These are phyloP conservation scores for Marmota flaviventris DNA, from an alignment of 2,113 vertebrate genomes.

Conservation along the genomic window DNA sequence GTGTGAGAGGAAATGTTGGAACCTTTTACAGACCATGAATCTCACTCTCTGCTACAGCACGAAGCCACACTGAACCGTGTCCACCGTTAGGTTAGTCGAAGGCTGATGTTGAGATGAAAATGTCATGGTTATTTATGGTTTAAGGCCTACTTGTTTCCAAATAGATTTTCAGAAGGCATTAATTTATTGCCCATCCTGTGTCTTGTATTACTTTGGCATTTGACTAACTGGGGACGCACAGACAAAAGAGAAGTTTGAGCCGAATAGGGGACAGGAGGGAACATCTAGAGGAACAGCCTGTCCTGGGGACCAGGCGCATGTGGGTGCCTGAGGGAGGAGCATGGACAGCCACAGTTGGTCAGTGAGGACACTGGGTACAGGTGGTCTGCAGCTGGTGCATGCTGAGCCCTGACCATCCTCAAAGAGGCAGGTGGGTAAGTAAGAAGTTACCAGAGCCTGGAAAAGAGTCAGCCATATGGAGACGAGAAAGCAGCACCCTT, in stretches of 20 bases:
- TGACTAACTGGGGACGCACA: slow-evolving; percentile 36
- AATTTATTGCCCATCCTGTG: slow-evolving; percentile 67
- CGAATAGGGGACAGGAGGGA: not conserved
- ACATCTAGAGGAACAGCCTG: not conserved
- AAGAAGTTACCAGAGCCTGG: not conserved
- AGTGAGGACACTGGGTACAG: not conserved
- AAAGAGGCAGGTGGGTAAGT: not conserved
- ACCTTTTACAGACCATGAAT: slow-evolving; percentile 67
- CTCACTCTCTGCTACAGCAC: not conserved
- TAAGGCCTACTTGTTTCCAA: slow-evolving; percentile 70
- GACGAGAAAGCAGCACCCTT: not conserved
- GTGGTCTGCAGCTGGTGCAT: not conserved
- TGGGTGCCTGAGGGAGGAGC: not conserved
- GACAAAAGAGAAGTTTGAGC: not conserved
- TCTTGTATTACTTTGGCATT: slow-evolving; percentile 69
- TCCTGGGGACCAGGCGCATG: not conserved
- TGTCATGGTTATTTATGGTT: slow-evolving; percentile 79
- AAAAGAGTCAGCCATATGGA: not conserved
- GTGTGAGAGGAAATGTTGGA: slow-evolving; percentile 30
- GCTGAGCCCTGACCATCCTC: not conserved
- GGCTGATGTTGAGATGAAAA: slow-evolving; percentile 80
- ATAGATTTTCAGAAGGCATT: slow-evolving; percentile 62
- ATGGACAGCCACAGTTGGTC: rapidly evolving
- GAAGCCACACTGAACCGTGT: slow-evolving; percentile 71
- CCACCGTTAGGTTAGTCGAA: slow-evolving; percentile 71